Base-by-base conservation (phyloP, 1,140 invertebrate genomes). In the Bilobella aurantiaca region DNA sequence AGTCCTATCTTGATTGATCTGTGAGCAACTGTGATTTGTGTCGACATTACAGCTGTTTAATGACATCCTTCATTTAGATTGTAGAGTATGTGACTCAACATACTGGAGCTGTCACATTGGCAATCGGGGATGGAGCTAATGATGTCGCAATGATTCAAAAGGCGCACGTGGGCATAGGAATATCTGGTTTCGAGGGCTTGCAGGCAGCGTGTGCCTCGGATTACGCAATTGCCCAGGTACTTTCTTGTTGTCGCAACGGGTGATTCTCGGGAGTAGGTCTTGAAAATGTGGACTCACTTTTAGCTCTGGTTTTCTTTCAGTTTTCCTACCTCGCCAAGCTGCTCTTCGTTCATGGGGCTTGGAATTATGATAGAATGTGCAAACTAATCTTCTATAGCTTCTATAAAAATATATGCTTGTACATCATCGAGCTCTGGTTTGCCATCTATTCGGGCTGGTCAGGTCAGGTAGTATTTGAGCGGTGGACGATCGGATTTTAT, bases 111-210 rank as follows among this genome's bases (percentile, higher is more conserved):
- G 91, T 98, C 1, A 96, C 94, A 30, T 80, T 99, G 70, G 96
- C 96, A 1, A 96, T 99, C 74, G 96, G 97, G 14, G 96, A 99
- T 82, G 96, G 97, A 12, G 96, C 97, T 57, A 99, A 99, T 80
- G 97, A 99, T 81, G 96, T 99, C 30, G 96, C 96, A 14, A 99
- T 99, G 96, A 99, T 99, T 73, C 95, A 98, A 79, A 91, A 91
- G 77, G 90, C 90, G 0, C 85, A 90, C 75, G 89, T 93, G 63
- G 97, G 96, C 59, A 87, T 99, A 68, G 97, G 96, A 60, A 99
- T 99, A 74, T 96, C 93, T 31, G 97, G 97, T n/a, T 87, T 93
- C 25, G 97, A 99, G 80, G 96, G 96, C 27, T 79, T 98, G 58
- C 96, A 98, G 82, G 97, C 97, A 34, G 92, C 95, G 0, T 97